Percentiles rank a stretch among this genome's conserved stretches.
phyloP scores from a whole-genome alignment of 2,888 invertebrate species.

The Oscheius sp. region DNA sequence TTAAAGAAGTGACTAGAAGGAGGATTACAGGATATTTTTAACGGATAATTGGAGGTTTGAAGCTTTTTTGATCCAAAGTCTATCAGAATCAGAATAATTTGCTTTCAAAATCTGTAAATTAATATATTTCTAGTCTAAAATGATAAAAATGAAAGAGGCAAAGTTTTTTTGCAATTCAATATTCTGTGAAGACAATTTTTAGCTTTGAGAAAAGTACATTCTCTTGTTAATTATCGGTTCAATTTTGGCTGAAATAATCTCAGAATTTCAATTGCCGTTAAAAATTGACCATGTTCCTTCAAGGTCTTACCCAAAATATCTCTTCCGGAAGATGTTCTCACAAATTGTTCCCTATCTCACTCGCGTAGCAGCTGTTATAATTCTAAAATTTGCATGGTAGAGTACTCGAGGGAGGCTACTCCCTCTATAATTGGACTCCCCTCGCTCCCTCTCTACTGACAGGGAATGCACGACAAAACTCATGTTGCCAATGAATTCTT shows the following conservation, averaged over 20 bases:
- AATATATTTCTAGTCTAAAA: not conserved
- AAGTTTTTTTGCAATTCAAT: no score
- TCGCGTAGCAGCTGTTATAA: not conserved
- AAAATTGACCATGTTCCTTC: not conserved
- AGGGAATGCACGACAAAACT: not conserved
- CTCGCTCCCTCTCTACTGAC: not conserved
- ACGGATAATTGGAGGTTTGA: no score
- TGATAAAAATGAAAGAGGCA: not conserved
- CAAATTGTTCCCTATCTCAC: not conserved
- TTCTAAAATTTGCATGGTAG: constrained; percentile 17
- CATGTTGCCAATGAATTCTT: constrained; percentile 15
- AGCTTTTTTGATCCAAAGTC: no score
- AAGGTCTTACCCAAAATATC: not conserved
- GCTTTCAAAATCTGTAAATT: no score
- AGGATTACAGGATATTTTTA: no score
- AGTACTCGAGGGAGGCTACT: not conserved
- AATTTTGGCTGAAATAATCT: no score
- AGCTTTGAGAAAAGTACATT: no score
- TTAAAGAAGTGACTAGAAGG: no score
- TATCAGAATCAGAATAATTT: no score
- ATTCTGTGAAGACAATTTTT: no score
- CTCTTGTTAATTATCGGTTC: no score
- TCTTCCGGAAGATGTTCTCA: constrained; percentile 1
- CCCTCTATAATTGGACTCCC: not conserved
- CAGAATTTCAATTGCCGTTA: no score